Percentiles rank a stretch among this genome's conserved stretches.
Evolutionary conservation across 2,888 invertebrate species (phyloP).

Genomic region (Sphecodes monilicornis): DNA sequence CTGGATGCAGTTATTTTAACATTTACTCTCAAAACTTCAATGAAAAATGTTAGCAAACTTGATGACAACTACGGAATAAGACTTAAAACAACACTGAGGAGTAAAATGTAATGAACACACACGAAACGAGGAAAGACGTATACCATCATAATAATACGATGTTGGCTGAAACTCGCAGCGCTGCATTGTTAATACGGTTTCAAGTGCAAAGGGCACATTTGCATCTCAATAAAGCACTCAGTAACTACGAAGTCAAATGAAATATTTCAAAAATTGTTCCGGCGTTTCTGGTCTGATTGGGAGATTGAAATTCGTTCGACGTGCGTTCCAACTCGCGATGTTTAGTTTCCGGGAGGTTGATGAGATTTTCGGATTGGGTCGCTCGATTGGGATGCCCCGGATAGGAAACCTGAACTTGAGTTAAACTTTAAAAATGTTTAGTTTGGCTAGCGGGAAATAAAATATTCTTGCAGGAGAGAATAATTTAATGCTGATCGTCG

Average conservation of each 20-base stretch:
- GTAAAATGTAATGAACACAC: too few relatives aligned
- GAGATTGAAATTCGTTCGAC: constrained; percentile 33
- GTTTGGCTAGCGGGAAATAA: neutral
- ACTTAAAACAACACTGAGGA: too few relatives aligned
- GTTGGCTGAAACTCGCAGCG: too few relatives aligned
- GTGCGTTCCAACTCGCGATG: constrained; percentile 27
- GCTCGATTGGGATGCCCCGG: constrained; percentile 39
- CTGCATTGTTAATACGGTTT: too few relatives aligned
- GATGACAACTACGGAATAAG: too few relatives aligned
- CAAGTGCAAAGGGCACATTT: too few relatives aligned
- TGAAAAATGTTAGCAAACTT: too few relatives aligned
- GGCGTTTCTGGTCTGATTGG: neutral
- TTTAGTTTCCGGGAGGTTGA: constrained; percentile 23
- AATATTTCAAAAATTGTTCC: constrained; percentile 15
- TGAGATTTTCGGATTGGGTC: constrained; percentile 47
- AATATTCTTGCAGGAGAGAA: neutral
- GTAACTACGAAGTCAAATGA: neutral
- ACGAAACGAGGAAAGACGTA: too few relatives aligned
- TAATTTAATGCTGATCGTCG: neutral
- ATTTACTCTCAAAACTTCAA: too few relatives aligned
- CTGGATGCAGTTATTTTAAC: too few relatives aligned
- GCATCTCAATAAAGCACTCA: too few relatives aligned
- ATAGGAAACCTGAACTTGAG: constrained; percentile 40
- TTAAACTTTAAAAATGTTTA: constrained; percentile 34
- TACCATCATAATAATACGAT: too few relatives aligned